Conservation (phyloP, 2,888 invertebrate genomes). For the Calameuta filiformis region DNA sequence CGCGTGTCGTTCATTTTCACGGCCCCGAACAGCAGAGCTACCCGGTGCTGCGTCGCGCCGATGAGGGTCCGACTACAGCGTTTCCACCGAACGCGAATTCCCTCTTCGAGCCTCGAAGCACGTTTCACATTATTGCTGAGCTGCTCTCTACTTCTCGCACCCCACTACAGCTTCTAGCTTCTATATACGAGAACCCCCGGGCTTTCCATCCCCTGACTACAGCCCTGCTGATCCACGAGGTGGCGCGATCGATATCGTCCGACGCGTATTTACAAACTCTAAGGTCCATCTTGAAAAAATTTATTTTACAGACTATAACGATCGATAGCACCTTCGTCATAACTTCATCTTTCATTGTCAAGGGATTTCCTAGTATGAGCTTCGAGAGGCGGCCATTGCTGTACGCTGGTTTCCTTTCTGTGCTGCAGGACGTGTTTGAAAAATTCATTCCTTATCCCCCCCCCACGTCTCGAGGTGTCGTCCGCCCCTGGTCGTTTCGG, state of each 20-base stretch:
- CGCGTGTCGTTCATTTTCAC: constrained; percentile 33
- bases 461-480: too few relatives aligned
- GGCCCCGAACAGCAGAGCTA: constrained; percentile 10
- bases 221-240: neutral
- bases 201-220: neutral
- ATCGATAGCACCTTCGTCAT: neutral
- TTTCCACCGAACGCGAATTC: constrained; percentile 44
- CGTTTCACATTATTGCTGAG: constrained; percentile 54
- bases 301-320: neutral
- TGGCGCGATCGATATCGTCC: neutral
- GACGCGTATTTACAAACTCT: constrained; percentile 22
- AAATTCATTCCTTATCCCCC: too few relatives aligned
- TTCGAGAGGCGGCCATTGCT: neutral
- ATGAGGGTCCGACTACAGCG: neutral
- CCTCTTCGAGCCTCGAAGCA: constrained; percentile 51
- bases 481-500: neutral
- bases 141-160: constrained; percentile 26
- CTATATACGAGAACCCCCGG: neutral
- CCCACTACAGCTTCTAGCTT: constrained; percentile 16
- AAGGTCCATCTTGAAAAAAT: neutral
- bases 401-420: too few relatives aligned
- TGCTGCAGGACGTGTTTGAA: too few relatives aligned
- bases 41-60: neutral
- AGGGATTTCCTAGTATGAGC: neutral
- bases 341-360: neutral